These are phyloP conservation scores for Andrena dorsata DNA, from an alignment of 2,888 invertebrate genomes.

Conservation along the genomic window DNA sequence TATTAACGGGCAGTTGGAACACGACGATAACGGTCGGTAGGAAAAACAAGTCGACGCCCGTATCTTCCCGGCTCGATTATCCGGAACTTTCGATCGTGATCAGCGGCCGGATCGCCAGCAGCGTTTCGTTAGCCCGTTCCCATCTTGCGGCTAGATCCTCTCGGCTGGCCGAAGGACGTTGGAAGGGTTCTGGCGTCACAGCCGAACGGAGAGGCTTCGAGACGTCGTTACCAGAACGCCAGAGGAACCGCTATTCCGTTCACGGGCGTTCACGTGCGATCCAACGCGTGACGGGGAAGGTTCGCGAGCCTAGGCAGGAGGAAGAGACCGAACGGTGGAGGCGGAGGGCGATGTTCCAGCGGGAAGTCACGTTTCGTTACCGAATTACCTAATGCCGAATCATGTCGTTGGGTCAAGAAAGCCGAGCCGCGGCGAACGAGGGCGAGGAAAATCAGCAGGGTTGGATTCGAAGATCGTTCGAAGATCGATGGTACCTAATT, in stretches of 20 bases:
- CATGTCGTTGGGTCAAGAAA: constrained; percentile 67
- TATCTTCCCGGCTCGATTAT: constrained; percentile 34
- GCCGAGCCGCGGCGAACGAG: background rate
- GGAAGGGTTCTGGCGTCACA: background rate
- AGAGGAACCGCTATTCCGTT: constrained; percentile 75
- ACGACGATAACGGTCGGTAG: constrained; percentile 49
- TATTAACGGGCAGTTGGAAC: constrained; percentile 46
- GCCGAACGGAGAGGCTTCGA: constrained; percentile 46
- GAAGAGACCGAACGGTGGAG: constrained; percentile 9
- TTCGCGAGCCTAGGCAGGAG: constrained; percentile 36
- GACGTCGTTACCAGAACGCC: constrained; percentile 62
- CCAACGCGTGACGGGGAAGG: constrained; percentile 57
- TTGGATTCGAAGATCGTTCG: too few relatives aligned
- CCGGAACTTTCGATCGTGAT: constrained; percentile 55
- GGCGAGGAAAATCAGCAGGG: background rate
- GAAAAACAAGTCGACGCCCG: constrained; percentile 27
- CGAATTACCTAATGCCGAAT: constrained; percentile 67
- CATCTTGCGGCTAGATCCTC: background rate
- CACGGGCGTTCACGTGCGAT: constrained; percentile 64
- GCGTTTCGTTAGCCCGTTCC: constrained; percentile 3
- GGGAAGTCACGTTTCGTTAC: constrained; percentile 63
- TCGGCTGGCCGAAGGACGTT: background rate
- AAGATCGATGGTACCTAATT: too few relatives aligned
- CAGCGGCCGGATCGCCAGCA: background rate
- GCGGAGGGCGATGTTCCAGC: constrained; percentile 27